Percentiles rank a stretch among this genome's conserved stretches.
phyloP scores from a whole-genome alignment of 1,140 invertebrate species.

The Triops cancriformis region DNA sequence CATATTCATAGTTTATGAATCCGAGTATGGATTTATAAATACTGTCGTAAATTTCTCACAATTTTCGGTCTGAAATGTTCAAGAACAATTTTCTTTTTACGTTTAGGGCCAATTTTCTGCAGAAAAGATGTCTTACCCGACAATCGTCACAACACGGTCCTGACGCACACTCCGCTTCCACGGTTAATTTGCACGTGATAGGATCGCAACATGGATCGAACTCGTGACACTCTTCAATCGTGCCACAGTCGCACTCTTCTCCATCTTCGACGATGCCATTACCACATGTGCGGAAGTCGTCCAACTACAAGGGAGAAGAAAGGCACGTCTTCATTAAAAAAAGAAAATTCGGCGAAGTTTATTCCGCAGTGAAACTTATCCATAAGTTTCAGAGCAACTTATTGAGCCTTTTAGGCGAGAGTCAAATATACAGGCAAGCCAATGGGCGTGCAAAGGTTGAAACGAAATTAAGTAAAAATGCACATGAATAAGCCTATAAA shows the following conservation, averaged over 20 bases:
- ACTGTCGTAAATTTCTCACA: no score
- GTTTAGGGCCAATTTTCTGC: background rate
- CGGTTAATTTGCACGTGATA: conserved; percentile 82
- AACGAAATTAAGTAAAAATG: background rate
- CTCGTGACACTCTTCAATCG: conserved; percentile 71
- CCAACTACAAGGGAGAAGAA: conserved; percentile 30
- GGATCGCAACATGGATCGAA: conserved; percentile 90
- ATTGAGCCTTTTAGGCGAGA: no score
- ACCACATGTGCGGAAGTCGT: conserved; percentile 66
- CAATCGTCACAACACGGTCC: conserved; percentile 88
- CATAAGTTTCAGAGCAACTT: background rate
- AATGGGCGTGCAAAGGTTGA: background rate
- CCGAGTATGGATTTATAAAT: no score
- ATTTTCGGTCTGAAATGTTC: no score
- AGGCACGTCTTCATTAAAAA: background rate
- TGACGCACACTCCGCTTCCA: conserved; percentile 81
- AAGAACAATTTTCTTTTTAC: no score
- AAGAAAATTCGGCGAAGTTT: background rate
- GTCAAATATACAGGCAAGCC: background rate
- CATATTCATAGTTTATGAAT: no score
- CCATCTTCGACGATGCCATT: conserved; percentile 89
- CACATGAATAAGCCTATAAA: conserved; percentile 2
- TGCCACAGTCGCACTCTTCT: conserved; percentile 88
- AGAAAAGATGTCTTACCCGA: conserved; percentile 51
- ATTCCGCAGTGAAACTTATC: background rate